A percentile compares a stretch with the other conserved stretches of the same genome.
phyloP scores from a whole-genome alignment of 92 coral and sea anemone species.

The Metridium senile region DNA sequence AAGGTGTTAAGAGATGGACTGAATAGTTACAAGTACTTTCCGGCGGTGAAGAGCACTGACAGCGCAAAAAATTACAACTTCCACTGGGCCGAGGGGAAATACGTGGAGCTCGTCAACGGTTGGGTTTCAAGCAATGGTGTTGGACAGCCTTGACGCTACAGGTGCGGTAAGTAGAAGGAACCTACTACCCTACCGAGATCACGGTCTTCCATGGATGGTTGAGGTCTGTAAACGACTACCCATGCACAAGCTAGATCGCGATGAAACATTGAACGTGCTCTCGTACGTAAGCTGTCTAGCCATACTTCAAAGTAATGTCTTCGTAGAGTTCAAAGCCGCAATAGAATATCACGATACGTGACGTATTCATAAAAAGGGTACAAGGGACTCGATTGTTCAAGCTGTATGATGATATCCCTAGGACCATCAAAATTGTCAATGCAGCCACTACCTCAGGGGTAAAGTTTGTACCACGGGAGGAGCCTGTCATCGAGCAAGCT shows the following conservation, averaged over 20 bases:
- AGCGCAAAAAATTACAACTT: background rate
- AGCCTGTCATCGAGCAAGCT: background rate
- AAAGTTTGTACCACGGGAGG: background rate
- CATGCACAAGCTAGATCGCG: background rate
- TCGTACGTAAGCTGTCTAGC: background rate
- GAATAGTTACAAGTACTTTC: background rate
- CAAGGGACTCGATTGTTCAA: background rate
- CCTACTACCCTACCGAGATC: no score
- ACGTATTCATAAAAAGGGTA: background rate
- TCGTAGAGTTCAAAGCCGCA: background rate
- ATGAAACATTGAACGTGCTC: background rate
- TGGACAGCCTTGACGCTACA: no score
- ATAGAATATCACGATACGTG: background rate
- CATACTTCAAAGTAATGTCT: background rate
- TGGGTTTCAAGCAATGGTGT: no score
- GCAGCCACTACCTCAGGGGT: background rate
- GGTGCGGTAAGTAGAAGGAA: no score
- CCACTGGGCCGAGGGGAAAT: background rate
- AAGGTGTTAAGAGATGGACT: background rate
- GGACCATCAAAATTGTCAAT: background rate
- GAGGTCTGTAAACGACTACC: background rate
- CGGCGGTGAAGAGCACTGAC: background rate
- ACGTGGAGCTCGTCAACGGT: background rate
- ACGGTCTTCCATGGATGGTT: no score
- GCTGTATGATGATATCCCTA: background rate